Evolutionary conservation across 2,888 invertebrate genomes (phyloP), one percentile per base, ranked within the genome.

Genomic region (Drosophila antonietae): DNA sequence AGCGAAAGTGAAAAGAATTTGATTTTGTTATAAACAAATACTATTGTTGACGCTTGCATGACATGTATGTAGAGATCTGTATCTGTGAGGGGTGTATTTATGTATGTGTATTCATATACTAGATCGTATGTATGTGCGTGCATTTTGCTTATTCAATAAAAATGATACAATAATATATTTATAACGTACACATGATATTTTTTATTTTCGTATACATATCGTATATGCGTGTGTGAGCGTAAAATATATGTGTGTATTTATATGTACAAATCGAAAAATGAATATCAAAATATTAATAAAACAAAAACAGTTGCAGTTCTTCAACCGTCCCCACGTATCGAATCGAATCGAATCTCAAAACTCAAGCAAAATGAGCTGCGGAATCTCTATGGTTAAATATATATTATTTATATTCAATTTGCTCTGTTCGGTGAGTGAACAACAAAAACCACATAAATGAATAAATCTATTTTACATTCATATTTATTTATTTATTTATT

Each of bases 321-420:
- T 63, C 47, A 59, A 14, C 18, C 55, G 51, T 61, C 46, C 57
- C 37, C 62, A 68, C 53, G 23, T 33, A 37, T 37, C 72, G 78
- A 20, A 20, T 20, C 20, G 20, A 47, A 52, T 35, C 70, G 76
- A 85, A 88, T 81, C 76, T 72, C 72, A 74, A 74, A 51, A 37
- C 59, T 31, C 58, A 18, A 63, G 41, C 93, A 94, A 93, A 91
- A 95, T 95, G 95, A 94, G 95, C 93, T 95, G 95, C 93, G 96
- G 95, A 93, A 95, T 95, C 93, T 95, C 95, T 93, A 95, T 96
- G 94, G 95, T 97, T 92, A 97, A 97, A 94, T 96, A 96, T 93
- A 94, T 97, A 89, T 94, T 97, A 90, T 97, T 97, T 93, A 94
- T 96, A 93, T 96, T 97, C 93, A 97, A 97, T 93, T 93, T 96